phyloP scores from a whole-genome alignment of 2,888 invertebrate genomes.

The Agrilus mali region DNA sequence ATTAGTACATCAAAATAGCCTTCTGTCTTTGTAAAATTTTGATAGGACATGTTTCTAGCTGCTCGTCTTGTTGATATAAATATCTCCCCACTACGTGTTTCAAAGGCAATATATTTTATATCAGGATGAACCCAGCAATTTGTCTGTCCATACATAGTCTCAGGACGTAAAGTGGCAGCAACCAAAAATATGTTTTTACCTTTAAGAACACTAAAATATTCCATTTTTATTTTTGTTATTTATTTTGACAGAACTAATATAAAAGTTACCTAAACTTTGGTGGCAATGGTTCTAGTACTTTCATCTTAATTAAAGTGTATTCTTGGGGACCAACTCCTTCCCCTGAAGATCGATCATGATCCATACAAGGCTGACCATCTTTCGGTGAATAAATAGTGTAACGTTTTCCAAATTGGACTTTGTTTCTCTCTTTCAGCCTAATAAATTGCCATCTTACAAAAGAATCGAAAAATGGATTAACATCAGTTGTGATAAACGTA shows the following conservation, averaged over 20 bases:
- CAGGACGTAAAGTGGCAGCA: slow-evolving; percentile 95
- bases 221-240: not conserved
- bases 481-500: slow-evolving; percentile 97
- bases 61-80: slow-evolving; percentile 81
- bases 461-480: slow-evolving; percentile 94
- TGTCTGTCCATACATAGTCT: slow-evolving; percentile 99
- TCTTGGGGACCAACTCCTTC: slow-evolving; percentile 98
- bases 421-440: slow-evolving; percentile 71
- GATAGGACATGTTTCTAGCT: slow-evolving; percentile 92
- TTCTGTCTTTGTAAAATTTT: slow-evolving; percentile 73
- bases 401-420: slow-evolving; percentile 93
- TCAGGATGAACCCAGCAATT: slow-evolving; percentile 98
- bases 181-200: slow-evolving; percentile 65
- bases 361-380: slow-evolving; percentile 99
- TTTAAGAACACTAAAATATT: slow-evolving; percentile 36
- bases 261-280: slow-evolving; percentile 48
- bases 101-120: slow-evolving; percentile 82
- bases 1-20: slow-evolving; percentile 62
- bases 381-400: slow-evolving; percentile 93
- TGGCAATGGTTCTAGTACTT: slow-evolving; percentile 62
- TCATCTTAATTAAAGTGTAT: slow-evolving; percentile 93
- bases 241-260: not conserved
- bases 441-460: slow-evolving; percentile 96
- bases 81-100: slow-evolving; percentile 57
- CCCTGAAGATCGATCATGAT: slow-evolving; percentile 90